Evolutionary conservation across 2,797 vertebrate genomes (phyloP).

Genomic region (Limosa lapponica): DNA sequence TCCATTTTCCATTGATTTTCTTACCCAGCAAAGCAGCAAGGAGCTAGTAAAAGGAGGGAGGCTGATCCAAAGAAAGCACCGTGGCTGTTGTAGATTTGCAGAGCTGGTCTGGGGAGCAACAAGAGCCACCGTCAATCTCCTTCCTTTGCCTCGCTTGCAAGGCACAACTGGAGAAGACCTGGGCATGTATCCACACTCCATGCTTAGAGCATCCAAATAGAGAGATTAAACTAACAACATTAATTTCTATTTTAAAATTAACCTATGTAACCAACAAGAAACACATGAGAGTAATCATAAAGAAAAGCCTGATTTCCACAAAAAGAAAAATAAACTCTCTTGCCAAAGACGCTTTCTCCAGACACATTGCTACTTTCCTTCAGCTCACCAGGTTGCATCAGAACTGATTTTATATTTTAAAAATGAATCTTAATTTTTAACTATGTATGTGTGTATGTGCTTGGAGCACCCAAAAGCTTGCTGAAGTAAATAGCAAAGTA

Average conservation of each 20-base stretch:
- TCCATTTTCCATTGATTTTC: slow-evolving; percentile 73
- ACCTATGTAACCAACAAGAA: background rate
- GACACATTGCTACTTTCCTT: background rate
- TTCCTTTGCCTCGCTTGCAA: slow-evolving; percentile 12
- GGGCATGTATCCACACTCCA: background rate
- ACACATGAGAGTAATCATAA: background rate
- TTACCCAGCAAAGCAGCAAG: slow-evolving; percentile 74
- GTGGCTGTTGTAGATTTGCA: slow-evolving; percentile 51
- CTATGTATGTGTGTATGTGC: background rate
- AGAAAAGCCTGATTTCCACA: background rate
- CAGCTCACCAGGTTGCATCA: background rate
- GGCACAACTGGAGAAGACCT: slow-evolving; percentile 19
- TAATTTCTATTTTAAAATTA: background rate
- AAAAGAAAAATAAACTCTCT: background rate
- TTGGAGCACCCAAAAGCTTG: background rate
- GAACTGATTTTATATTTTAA: background rate
- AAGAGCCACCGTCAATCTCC: slow-evolving; percentile 48
- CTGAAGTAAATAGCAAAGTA: background rate
- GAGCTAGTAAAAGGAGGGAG: slow-evolving; percentile 72
- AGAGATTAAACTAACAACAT: background rate
- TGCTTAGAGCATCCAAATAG: background rate
- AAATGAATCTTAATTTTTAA: background rate
- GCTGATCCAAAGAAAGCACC: slow-evolving; percentile 75
- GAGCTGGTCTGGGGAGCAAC: slow-evolving; percentile 44
- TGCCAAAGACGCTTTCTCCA: background rate